phyloP scores from a whole-genome alignment of 2,113 vertebrate species.

The Lagenorhynchus albirostris region DNA sequence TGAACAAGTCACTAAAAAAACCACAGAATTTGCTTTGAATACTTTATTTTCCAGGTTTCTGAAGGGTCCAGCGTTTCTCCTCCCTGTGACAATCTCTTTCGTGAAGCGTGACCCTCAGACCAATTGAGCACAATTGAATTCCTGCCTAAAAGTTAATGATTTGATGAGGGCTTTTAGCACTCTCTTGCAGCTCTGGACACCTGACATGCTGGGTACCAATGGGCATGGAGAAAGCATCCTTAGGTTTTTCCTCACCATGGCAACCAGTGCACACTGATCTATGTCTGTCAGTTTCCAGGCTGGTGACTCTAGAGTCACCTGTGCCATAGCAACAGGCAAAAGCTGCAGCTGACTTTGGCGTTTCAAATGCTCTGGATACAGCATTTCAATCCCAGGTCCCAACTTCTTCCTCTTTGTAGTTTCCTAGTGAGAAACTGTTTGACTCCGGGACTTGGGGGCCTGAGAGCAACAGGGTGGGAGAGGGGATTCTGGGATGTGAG shows the following conservation, averaged over 20 bases:
- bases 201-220: constrained; percentile 41
- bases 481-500: neutral
- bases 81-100: neutral
- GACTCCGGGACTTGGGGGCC: neutral
- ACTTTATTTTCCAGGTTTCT: neutral
- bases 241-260: constrained; percentile 30
- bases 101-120: rapidly evolving
- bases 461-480: neutral
- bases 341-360: neutral
- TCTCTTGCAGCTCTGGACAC: neutral
- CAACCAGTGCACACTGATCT: constrained; percentile 44
- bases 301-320: constrained; percentile 45
- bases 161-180: neutral
- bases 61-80: neutral
- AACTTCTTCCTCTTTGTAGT: neutral
- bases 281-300: neutral
- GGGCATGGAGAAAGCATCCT: constrained; percentile 9
- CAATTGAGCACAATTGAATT: neutral
- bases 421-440: neutral
- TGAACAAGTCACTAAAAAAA: neutral
- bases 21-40: neutral
- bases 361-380: neutral
- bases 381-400: neutral
- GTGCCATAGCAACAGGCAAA: constrained; percentile 67
- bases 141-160: neutral